These are phyloP conservation scores for Ceyx cyanopectus DNA, from an alignment of 2,113 vertebrate species.

Conservation along the genomic window DNA sequence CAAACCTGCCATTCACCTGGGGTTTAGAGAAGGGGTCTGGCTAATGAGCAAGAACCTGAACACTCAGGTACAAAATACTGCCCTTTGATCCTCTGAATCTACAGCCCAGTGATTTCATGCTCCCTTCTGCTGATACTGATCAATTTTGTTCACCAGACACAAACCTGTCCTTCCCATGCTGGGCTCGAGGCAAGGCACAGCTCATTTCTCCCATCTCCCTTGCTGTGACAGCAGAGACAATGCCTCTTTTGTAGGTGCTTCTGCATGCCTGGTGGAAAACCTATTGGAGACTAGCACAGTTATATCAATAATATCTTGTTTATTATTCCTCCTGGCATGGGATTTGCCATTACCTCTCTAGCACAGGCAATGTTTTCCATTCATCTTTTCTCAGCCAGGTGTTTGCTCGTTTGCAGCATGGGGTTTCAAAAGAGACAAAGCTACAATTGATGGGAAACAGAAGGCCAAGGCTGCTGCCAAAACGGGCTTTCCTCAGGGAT, in stretches of 20 bases:
- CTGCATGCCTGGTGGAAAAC: background rate
- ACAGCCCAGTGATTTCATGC: background rate
- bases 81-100: background rate
- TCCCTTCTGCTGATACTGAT: background rate
- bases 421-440: constrained; percentile 51
- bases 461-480: constrained; percentile 33
- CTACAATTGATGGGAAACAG: constrained; percentile 47
- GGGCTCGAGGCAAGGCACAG: background rate
- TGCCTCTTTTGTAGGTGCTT: constrained; percentile 24
- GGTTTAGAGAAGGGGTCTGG: background rate
- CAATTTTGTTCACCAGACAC: background rate
- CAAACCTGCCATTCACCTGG: background rate
- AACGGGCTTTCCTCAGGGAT: constrained; percentile 14
- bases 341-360: constrained; percentile 37
- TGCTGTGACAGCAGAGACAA: constrained; percentile 24
- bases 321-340: constrained; percentile 49
- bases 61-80: background rate
- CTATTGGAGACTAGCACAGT: background rate
- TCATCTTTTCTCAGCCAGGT: constrained; percentile 49
- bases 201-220: background rate
- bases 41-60: background rate
- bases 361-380: constrained; percentile 43
- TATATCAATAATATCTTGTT: constrained; percentile 48
- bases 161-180: background rate
- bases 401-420: constrained; percentile 28